Evolutionary conservation across 2,888 invertebrate genomes (phyloP).

Genomic region (Sturmia bella): DNA sequence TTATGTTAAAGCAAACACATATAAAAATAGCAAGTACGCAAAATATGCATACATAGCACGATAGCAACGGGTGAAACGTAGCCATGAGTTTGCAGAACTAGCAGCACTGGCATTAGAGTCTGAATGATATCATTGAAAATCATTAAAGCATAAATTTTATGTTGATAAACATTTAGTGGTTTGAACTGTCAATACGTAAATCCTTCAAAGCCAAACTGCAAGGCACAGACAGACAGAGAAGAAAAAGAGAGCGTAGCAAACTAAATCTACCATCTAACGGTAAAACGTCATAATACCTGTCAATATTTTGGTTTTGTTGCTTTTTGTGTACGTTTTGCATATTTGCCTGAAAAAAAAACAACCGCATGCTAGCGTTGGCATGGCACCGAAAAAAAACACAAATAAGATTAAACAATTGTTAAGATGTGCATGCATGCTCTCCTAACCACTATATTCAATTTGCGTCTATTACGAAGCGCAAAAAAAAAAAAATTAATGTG

Average conservation of each 20-base stretch:
- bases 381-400: constrained; percentile 24
- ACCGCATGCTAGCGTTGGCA: constrained; percentile 54
- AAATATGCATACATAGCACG: background rate
- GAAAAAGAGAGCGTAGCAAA: background rate
- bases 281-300: constrained; percentile 64
- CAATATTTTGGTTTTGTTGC: constrained; percentile 32
- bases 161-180: constrained; percentile 63
- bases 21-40: background rate
- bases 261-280: constrained; percentile 53
- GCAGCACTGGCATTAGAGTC: constrained; percentile 10
- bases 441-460: constrained; percentile 17
- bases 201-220: constrained; percentile 47
- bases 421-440: constrained; percentile 32
- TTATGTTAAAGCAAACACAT: background rate
- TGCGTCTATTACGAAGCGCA: constrained; percentile 22
- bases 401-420: constrained; percentile 38
- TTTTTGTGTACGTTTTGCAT: constrained; percentile 12
- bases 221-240: background rate
- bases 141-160: constrained; percentile 59
- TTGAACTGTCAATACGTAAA: constrained; percentile 62
- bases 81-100: constrained; percentile 22
- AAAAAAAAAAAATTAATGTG: background rate
- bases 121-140: constrained; percentile 50
- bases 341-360: constrained; percentile 24
- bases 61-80: background rate